Percentiles rank a stretch among this genome's conserved stretches.
These are phyloP conservation scores for Parus major DNA, from an alignment of 2,113 vertebrate genomes.

Conservation along the genomic window DNA sequence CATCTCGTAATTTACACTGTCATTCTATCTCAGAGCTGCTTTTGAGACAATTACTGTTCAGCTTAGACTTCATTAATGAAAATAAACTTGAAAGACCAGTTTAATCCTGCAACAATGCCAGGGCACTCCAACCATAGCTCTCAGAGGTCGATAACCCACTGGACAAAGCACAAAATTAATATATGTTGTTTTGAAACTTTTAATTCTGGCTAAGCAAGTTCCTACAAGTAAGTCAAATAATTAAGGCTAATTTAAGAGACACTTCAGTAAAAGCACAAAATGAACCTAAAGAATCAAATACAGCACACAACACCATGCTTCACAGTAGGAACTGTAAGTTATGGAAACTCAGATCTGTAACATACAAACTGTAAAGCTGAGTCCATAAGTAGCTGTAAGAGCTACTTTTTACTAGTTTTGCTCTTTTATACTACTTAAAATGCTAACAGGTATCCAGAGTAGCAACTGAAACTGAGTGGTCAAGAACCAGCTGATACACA, in stretches of 20 bases:
- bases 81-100: constrained; percentile 23
- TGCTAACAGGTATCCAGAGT: neutral
- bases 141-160: neutral
- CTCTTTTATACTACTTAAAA: neutral
- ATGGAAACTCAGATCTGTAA: neutral
- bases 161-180: constrained; percentile 37
- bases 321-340: neutral
- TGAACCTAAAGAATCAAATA: neutral
- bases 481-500: neutral
- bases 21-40: neutral
- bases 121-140: neutral
- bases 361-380: neutral
- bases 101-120: neutral
- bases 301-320: neutral
- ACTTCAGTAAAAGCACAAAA: neutral
- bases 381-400: neutral
- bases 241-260: constrained; percentile 16
- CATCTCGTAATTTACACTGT: neutral
- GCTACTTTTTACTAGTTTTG: neutral
- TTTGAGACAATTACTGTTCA: neutral
- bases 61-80: neutral
- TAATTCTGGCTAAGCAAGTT: constrained; percentile 37
- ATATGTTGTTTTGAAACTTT: neutral
- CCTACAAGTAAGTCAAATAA: neutral
- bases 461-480: neutral